phyloP scores from a whole-genome alignment of 1,140 invertebrate species.

The Lepidurus apus region DNA sequence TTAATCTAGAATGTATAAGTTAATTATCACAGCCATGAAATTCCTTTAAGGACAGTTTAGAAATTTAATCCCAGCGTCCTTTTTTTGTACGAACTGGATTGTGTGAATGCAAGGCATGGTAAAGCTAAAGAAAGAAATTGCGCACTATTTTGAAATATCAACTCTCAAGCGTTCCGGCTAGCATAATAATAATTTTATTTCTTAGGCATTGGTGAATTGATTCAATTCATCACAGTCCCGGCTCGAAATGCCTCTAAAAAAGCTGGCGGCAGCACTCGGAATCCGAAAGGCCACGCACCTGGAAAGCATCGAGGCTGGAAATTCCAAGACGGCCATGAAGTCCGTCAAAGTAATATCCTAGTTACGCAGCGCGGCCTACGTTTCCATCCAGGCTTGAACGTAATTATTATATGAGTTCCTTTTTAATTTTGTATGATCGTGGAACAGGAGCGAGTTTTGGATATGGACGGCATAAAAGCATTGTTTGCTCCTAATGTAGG shows the following conservation, averaged over 20 bases:
- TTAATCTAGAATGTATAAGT: too few relatives aligned
- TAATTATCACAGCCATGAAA: too few relatives aligned
- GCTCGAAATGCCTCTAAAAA: constrained; percentile 32
- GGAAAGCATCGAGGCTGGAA: constrained; percentile 68
- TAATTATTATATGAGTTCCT: constrained; percentile 44
- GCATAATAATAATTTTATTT: neutral
- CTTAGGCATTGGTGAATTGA: neutral
- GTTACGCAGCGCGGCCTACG: constrained; percentile 60
- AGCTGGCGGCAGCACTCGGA: constrained; percentile 54
- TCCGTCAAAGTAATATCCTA: constrained; percentile 59
- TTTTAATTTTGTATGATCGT: constrained; percentile 21
- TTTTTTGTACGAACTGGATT: too few relatives aligned
- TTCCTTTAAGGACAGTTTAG: too few relatives aligned
- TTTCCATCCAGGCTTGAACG: constrained; percentile 75
- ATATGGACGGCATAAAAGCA: too few relatives aligned
- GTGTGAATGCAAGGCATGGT: too few relatives aligned
- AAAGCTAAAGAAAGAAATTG: too few relatives aligned
- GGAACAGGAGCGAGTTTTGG: neutral
- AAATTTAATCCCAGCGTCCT: too few relatives aligned
- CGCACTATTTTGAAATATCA: too few relatives aligned
- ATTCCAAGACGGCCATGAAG: constrained; percentile 58
- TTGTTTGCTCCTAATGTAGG: too few relatives aligned
- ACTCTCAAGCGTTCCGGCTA: neutral
- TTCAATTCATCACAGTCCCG: neutral
- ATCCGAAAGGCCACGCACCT: constrained; percentile 54